Evolutionary conservation across 2,888 invertebrate species (phyloP), one percentile per base, ranked within the genome.

Genomic region (Andrena chrysosceles): DNA sequence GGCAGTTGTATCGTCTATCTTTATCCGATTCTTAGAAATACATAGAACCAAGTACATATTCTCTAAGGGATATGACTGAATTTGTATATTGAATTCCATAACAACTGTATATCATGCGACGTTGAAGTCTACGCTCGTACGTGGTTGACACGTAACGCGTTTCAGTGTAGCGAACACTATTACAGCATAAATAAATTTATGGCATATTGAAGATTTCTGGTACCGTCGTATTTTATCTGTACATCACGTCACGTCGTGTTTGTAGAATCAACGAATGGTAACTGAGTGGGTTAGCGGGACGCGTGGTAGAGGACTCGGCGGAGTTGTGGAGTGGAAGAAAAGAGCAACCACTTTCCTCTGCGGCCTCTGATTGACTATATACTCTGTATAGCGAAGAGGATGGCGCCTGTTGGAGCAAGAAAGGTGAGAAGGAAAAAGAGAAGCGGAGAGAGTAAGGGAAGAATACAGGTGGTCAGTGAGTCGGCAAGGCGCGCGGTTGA

Each of bases 281-380:
- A 73, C 77, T 68, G 83, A 82, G 71, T 66, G 29, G 62, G 23
- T 54, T 10, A 54, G 20, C 20, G 20, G 20, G 20, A 20, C 54
- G 54, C 48, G 67, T 66, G 49, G 54, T 81, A 81, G 64, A 83
- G 72, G 82, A 48, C 42, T 26, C 52, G 23, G 67, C 29, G 49
- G 13, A 7, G 26, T 56, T 56, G 29, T 7, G 29, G 42, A 29
- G 49, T 35, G 49, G 81, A 56, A 81, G 90, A 91, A 79, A 90
- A 91, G 90, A 91, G 91, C 92, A 42, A 42, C 16, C 42, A 93
- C 93, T 94, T 94, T 93, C 93, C 93, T 93, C 93, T 92, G 90
- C 42, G 42, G 42, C 42, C 42, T 10, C 35, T 35, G 35, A 35
- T 35, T 35, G 33, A 33, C 33, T 33, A 4, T 29, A 33, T 8